Percentiles rank a stretch among this genome's conserved stretches.
Evolutionary conservation across 2,797 vertebrate genomes (phyloP).

Genomic region (Tinamus major): DNA sequence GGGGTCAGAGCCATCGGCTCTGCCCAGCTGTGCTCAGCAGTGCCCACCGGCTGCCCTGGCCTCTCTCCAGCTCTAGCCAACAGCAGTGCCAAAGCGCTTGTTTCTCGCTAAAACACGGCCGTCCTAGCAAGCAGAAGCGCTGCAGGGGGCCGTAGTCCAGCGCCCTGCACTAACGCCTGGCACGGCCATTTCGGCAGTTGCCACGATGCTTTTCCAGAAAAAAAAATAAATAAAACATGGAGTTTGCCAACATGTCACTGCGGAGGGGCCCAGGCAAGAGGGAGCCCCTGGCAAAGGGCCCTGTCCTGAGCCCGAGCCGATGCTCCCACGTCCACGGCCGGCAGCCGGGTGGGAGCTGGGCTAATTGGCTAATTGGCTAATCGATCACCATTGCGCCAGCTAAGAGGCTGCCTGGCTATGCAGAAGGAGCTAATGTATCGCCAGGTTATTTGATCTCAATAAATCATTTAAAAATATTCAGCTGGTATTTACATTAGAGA

Average conservation of each 20-base stretch:
- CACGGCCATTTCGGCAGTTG: not conserved
- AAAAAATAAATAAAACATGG: not conserved
- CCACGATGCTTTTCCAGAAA: not conserved
- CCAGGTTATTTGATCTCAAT: conserved; percentile 40
- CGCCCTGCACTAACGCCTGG: no score
- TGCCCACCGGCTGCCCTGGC: not conserved
- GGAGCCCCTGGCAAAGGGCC: not conserved
- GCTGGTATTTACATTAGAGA: conserved; percentile 56
- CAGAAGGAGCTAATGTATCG: conserved; percentile 20
- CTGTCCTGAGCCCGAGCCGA: fast-evolving
- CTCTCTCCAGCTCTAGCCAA: not conserved
- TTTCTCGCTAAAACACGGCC: no score
- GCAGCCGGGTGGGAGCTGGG: not conserved
- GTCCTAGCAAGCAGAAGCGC: not conserved
- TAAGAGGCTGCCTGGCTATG: not conserved
- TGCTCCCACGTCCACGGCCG: not conserved
- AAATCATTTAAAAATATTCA: conserved; percentile 37
- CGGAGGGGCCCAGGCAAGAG: not conserved
- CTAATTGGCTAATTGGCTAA: not conserved
- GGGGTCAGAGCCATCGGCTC: not conserved
- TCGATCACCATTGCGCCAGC: not conserved
- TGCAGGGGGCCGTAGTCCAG: no score
- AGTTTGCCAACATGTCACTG: not conserved
- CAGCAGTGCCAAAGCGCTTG: not conserved
- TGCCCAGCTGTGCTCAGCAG: not conserved